Evolutionary conservation across 2,113 vertebrate species (phyloP).

Genomic region (Eolophus roseicapilla): DNA sequence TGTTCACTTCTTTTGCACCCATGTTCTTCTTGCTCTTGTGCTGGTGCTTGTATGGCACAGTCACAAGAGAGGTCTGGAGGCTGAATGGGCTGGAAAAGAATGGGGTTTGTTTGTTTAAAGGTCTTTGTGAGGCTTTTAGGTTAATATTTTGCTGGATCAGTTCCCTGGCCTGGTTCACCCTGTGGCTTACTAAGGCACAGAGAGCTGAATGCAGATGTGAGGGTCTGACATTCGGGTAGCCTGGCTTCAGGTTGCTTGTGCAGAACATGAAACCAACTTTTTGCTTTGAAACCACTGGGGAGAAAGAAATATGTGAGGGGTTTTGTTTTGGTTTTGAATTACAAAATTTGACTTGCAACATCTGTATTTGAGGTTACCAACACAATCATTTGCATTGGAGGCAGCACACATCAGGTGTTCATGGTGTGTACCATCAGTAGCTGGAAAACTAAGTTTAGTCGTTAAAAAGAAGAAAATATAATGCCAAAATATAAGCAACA

Average conservation of each 20-base stretch:
- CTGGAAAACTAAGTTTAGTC: not conserved
- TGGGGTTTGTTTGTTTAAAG: not conserved
- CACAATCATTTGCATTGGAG: not conserved
- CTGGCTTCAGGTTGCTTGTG: not conserved
- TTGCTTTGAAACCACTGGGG: not conserved
- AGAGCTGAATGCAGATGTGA: not conserved
- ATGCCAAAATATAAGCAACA: not conserved
- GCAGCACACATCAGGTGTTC: too few species aligned
- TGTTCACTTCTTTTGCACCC: rapidly evolving
- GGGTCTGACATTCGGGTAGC: not conserved
- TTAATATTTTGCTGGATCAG: not conserved
- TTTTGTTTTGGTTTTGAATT: not conserved
- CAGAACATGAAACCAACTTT: rapidly evolving
- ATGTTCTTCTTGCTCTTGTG: rapidly evolving
- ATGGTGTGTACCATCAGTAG: too few species aligned
- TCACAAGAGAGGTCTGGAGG: not conserved
- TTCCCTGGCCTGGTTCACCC: not conserved
- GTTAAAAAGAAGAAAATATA: not conserved
- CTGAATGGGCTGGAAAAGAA: not conserved
- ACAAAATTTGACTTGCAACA: not conserved
- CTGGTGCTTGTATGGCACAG: too few species aligned
- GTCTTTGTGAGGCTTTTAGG: not conserved
- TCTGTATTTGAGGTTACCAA: not conserved
- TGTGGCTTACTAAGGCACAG: not conserved
- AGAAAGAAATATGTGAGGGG: not conserved